A percentile compares a stretch with the other conserved stretches of the same genome.
Conservation (phyloP, 2,797 vertebrate species). For the Fundulus diaphanus region DNA sequence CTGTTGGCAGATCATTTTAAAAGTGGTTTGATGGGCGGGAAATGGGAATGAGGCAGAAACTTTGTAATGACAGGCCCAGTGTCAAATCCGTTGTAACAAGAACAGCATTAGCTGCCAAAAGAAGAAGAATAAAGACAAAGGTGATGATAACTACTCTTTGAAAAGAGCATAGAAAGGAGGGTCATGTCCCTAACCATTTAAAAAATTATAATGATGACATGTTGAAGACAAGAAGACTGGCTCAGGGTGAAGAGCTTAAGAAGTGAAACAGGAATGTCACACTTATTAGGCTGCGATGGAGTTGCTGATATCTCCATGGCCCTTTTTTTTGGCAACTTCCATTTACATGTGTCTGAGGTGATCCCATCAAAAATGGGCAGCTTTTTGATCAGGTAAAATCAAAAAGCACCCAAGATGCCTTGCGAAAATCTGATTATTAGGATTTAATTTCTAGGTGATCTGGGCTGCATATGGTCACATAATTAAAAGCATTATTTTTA, state of each 20-base stretch:
- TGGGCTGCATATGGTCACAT: not conserved
- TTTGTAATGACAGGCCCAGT: not conserved
- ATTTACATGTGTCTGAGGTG: conserved; percentile 3
- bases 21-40: not conserved
- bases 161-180: not conserved
- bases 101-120: not conserved
- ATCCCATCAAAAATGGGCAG: conserved; percentile 2
- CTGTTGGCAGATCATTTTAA: not conserved
- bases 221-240: not conserved
- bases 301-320: conserved; percentile 1
- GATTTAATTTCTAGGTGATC: not conserved
- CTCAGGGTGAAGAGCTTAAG: not conserved
- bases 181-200: not conserved
- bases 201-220: conserved; percentile 10
- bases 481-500: not conserved
- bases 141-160: not conserved
- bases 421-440: not conserved
- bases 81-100: not conserved
- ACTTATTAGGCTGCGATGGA: conserved; percentile 12
- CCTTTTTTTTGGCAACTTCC: not conserved
- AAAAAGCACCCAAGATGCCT: not conserved
- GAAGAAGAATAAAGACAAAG: not conserved
- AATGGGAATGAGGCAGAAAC: not conserved
- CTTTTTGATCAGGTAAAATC: not conserved
- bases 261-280: conserved; percentile 3